phyloP scores from a whole-genome alignment of 1,140 invertebrate genomes.

The Lordiphosa collinella region DNA sequence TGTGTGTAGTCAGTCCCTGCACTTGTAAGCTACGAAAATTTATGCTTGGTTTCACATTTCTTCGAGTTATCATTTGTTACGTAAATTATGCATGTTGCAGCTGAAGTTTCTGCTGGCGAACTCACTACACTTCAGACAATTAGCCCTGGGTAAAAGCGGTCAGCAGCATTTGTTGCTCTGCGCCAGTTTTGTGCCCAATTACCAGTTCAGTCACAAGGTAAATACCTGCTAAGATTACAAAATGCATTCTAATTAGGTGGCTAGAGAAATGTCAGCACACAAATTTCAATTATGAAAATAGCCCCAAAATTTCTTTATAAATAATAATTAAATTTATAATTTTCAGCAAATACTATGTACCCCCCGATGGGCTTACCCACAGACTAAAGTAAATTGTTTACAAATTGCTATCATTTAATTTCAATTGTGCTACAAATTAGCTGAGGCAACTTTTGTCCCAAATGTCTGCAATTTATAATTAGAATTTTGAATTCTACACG shows the following conservation, averaged over 20 bases:
- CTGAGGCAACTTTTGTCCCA: no score
- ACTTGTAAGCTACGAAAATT: constrained; percentile 55
- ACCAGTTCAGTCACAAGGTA: constrained; percentile 20
- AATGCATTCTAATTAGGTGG: constrained; percentile 30
- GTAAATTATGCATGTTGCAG: constrained; percentile 74
- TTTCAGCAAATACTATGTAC: no score
- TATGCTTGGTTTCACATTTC: constrained; percentile 75
- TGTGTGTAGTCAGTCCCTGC: constrained; percentile 13
- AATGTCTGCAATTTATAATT: background rate
- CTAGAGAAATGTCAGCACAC: constrained; percentile 21
- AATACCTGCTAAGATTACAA: constrained; percentile 5
- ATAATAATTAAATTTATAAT: no score
- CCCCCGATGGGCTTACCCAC: no score
- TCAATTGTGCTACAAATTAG: no score
- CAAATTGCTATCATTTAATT: no score
- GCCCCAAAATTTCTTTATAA: constrained; percentile 15
- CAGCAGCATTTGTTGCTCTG: constrained; percentile 34
- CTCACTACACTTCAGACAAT: constrained; percentile 55
- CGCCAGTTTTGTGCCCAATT: constrained; percentile 28
- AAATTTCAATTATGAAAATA: constrained; percentile 67
- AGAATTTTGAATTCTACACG: background rate
- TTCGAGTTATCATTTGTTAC: constrained; percentile 78
- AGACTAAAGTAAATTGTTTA: no score
- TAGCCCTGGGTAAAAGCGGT: constrained; percentile 57
- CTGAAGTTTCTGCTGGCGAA: constrained; percentile 62